A percentile compares a stretch with the other conserved stretches of the same genome.
Evolutionary conservation across 2,888 invertebrate species (phyloP).

Genomic region (Campopleginae sp.): DNA sequence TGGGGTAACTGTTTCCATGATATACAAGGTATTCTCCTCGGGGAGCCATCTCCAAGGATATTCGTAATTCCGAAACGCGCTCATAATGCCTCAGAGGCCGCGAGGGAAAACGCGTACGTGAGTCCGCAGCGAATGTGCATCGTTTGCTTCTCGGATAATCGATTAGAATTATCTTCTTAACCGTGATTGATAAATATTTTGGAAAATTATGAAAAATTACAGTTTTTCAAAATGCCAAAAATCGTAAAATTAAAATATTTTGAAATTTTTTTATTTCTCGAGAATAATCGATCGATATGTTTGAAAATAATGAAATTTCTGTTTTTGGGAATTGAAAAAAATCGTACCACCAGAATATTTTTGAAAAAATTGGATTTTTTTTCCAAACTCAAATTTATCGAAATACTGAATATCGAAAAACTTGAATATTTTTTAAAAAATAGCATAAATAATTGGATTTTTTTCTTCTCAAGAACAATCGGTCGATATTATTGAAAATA

Average conservation of each 20-base stretch:
- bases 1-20: background rate
- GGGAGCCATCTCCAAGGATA: conserved; percentile 2
- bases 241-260: no score
- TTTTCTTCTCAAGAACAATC: no score
- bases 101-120: conserved; percentile 7
- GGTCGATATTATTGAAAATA: no score
- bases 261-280: background rate
- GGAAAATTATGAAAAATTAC: background rate
- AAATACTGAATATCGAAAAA: no score
- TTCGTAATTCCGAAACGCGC: background rate
- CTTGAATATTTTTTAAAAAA: no score
- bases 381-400: no score
- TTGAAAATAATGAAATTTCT: no score
- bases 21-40: background rate
- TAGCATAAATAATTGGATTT: no score
- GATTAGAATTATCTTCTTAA: background rate
- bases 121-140: background rate
- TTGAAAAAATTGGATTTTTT: no score
- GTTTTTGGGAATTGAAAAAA: no score
- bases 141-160: background rate
- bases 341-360: no score
- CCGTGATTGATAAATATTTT: background rate
- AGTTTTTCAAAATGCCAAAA: no score
- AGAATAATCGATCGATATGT: background rate
- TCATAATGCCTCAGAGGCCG: background rate